Base-by-base conservation (phyloP, 2,888 invertebrate species). In the Mythimna vitellina region DNA sequence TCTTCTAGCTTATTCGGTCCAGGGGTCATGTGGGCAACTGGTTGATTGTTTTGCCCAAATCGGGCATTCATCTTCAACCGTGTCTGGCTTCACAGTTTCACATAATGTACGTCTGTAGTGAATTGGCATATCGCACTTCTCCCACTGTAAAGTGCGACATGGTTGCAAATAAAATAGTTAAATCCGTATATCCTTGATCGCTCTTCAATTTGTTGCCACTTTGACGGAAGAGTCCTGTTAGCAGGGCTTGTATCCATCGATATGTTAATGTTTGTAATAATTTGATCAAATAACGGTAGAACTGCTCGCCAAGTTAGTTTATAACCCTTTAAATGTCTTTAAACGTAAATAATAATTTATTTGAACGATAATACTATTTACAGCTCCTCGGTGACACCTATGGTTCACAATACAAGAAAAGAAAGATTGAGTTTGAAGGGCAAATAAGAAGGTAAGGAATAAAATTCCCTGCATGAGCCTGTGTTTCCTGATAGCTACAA, bases 161-260 rank as follows among this genome's bases (percentile, higher is more conserved):
- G 8, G 38, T 9, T 42, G 22, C 35, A n/a, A 54, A 54, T 73
- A 67, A 61, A 49, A 67, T 65, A 25, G 17, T 58, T 73, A 65
- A 53, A 53, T 76, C 67, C 17, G 20, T 20, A 20, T 62, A 25
- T 42, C 62, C 56, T 75, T 78, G 54, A 65, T 68, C 51, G 25
- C 56, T 10, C 49, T 54, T 35, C 20, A 54, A 65, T 81, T 73
- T 67, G 53, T 58, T 67, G 49, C 53, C 20, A 51, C 7, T 65
- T 54, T 56, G 29, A 75, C 22, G 82, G 56, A 73, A 81, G 57
- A 67, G 38, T 71, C 67, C 70, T 67, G 67, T 81, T 73, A 81
- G 53, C 29, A 62, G 35, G 42, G 54, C 38, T 57, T 56, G 61
- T 56, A 60, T 69, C 71, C 73, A 56, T 10, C 53, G 38, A 56